Percentiles rank a stretch among this genome's conserved stretches.
Conservation (phyloP, 2,888 invertebrate genomes). For the Polymixis flavicincta region DNA sequence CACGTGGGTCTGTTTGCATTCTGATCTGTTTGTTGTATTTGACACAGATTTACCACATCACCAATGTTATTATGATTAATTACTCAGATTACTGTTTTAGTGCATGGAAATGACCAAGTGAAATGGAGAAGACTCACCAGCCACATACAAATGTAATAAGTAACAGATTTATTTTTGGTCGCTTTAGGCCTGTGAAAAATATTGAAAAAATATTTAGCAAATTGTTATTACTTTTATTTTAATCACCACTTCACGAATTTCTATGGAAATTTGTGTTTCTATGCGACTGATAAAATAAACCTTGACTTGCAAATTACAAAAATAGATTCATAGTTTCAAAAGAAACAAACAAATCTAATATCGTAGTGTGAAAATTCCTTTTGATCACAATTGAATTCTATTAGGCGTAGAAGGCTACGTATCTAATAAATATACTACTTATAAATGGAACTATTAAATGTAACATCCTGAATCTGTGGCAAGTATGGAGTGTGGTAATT, state of each 20-base stretch:
- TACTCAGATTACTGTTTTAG: not conserved
- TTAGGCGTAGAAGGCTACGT: constrained; percentile 6
- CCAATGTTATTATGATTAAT: no score
- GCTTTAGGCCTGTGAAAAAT: not conserved
- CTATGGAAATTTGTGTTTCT: not conserved
- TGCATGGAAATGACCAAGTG: not conserved
- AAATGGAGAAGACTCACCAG: not conserved
- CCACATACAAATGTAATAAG: not conserved
- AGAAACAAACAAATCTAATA: constrained; percentile 13
- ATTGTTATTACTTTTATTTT: not conserved
- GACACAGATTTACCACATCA: no score
- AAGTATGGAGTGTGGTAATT: constrained; percentile 43
- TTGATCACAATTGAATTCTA: constrained; percentile 6
- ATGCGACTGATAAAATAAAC: not conserved
- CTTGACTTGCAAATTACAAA: constrained; percentile 8
- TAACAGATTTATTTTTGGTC: not conserved
- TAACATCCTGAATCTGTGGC: constrained; percentile 49
- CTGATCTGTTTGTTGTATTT: no score
- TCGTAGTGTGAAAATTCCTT: constrained; percentile 5
- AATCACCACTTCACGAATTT: no score
- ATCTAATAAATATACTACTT: constrained; percentile 28
- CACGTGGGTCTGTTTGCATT: no score
- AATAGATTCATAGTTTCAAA: constrained; percentile 27
- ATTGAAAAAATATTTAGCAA: not conserved
- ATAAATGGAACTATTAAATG: constrained; percentile 22